These are phyloP conservation scores for Drosophila macrospina DNA, from an alignment of 2,888 invertebrate genomes.

Conservation along the genomic window DNA sequence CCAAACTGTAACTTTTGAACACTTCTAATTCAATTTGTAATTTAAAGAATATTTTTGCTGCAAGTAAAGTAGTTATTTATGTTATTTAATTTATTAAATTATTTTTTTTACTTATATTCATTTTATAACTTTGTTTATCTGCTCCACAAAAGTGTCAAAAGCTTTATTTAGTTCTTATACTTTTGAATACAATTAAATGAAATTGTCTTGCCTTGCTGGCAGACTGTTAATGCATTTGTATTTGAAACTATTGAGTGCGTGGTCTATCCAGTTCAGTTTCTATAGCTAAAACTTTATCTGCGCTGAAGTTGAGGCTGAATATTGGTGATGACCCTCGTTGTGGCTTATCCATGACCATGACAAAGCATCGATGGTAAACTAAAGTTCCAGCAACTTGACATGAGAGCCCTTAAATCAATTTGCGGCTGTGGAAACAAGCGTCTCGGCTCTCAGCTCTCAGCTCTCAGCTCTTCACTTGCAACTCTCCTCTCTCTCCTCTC, in stretches of 20 bases:
- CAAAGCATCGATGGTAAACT: slow-evolving; percentile 47
- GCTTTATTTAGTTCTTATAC: background rate
- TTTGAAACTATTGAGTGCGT: background rate
- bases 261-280: slow-evolving; percentile 3
- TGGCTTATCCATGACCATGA: slow-evolving; percentile 45
- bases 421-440: slow-evolving; percentile 41
- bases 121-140: too few relatives aligned
- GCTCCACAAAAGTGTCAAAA: background rate
- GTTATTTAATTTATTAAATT: too few relatives aligned
- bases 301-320: background rate
- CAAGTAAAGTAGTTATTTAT: too few relatives aligned
- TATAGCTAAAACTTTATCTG: slow-evolving; percentile 3
- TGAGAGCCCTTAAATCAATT: slow-evolving; percentile 62
- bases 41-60: too few relatives aligned
- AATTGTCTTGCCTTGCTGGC: background rate
- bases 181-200: too few relatives aligned
- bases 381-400: slow-evolving; percentile 50
- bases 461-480: slow-evolving; percentile 11
- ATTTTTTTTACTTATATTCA: too few relatives aligned
- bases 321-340: slow-evolving; percentile 5
- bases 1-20: background rate
- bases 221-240: background rate
- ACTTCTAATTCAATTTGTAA: too few relatives aligned
- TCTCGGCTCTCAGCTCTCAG: slow-evolving; percentile 11
- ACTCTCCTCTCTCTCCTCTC: background rate